Conservation (phyloP, 2,113 vertebrate species). For the Tragelaphus buxtoni region DNA sequence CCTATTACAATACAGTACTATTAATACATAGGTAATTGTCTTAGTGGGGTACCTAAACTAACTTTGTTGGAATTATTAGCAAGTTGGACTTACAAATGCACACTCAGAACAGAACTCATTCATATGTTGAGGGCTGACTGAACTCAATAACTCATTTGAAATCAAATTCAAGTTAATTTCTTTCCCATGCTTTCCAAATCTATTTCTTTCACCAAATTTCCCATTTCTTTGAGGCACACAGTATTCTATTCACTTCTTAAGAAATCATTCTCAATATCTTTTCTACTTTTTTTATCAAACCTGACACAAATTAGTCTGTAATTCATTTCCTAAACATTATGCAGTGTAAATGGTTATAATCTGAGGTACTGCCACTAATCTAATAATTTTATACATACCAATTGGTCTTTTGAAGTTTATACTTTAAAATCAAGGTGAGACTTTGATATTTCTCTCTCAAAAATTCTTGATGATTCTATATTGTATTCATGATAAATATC, state of each 20-base stretch:
- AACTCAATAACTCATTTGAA: not conserved
- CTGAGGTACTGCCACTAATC: not conserved
- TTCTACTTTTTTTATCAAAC: not conserved
- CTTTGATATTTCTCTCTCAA: not conserved
- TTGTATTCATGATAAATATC: not conserved
- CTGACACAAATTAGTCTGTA: not conserved
- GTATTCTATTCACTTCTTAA: not conserved
- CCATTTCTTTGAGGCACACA: not conserved
- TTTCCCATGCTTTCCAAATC: not conserved
- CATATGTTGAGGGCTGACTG: not conserved
- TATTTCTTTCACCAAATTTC: not conserved
- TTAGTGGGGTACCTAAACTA: not conserved
- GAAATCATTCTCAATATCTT: not conserved
- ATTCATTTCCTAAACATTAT: not conserved
- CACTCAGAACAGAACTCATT: not conserved
- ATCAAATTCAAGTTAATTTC: not conserved
- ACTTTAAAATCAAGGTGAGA: not conserved
- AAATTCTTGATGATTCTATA: not conserved
- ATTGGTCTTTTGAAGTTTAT: not conserved
- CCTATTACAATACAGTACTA: not conserved
- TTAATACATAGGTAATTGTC: not conserved
- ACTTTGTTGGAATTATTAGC: not conserved
- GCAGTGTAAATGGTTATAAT: not conserved
- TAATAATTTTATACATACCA: not conserved
- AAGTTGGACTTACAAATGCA: not conserved